Evolutionary conservation across 30 jellyfish, hydroid and myxozoan species (phyloP), one percentile per base, ranked within the genome.

Genomic region (Mastigias papua): DNA sequence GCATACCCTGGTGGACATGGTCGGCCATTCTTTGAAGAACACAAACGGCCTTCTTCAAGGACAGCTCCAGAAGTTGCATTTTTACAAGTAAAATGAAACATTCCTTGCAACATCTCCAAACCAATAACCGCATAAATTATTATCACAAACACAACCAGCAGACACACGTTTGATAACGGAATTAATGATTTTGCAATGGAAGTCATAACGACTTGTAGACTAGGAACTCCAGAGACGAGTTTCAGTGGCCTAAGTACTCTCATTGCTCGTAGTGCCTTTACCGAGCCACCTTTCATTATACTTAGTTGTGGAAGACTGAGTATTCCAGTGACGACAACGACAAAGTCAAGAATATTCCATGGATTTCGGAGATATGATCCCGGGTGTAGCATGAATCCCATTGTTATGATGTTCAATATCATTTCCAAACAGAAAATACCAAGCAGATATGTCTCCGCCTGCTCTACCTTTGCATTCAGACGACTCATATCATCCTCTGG

Each of bases 371-470:
- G 79, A 60, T 93, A 93, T 27, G 98, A 93, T 26, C 98, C 98
- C 5, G 98, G 98, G 66, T 93, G 98, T 34, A 93, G 80, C 1
- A 93, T 87, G 81, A 93, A 93, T 4, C 98, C 98, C 93, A 79
- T 73, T 31, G 98, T 77, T 23, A 93, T 68, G 26, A 93, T 93
- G 69, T 93, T 93, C 48, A 93, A 42, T 9, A 93, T 46, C 86
- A 96, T 82, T 82, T 93, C 98, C 0, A 83, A 65, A 48, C 95
- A 79, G 90, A 93, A 93, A 28, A 93, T 88, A 13, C 95, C 97
- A 17, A 93, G 92, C 0, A 93, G 90, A 68, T 93, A 93, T 11
- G 93, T 87, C 69, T 93, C 98, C 17, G 98, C 95, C 48, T 93
- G 86, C 49, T 93, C 98, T 58, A 80, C 84, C 26, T 63, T 48